Percentiles rank a stretch among this genome's conserved stretches.
These are phyloP conservation scores for Myoxocephalus aenaeus DNA, from an alignment of 2,797 vertebrate genomes.

Conservation along the genomic window DNA sequence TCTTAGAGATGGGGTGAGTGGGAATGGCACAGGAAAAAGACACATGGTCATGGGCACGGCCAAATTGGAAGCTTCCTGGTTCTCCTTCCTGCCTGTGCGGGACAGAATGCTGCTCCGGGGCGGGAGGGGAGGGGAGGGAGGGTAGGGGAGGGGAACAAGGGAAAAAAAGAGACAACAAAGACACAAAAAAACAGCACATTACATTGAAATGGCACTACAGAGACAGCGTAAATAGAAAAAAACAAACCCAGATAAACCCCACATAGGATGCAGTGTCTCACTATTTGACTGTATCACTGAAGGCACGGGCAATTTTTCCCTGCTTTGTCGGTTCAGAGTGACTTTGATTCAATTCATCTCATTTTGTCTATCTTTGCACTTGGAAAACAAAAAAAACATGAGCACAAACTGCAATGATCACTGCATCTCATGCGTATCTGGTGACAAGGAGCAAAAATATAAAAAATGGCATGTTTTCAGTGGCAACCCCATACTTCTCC, in stretches of 20 bases:
- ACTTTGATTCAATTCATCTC: conserved; percentile 73
- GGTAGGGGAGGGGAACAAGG: conserved; percentile 87
- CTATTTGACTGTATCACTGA: conserved; percentile 78
- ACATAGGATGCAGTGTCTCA: conserved; percentile 99
- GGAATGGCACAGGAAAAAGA: conserved; percentile 99
- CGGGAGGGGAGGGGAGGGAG: conserved; percentile 93
- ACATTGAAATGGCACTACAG: conserved; percentile 99
- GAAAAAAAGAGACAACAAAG: conserved; percentile 99
- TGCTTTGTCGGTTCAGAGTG: conserved; percentile 80
- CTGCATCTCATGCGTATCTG: conserved; percentile 99
- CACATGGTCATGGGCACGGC: conserved; percentile 99
- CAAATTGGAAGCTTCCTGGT: conserved; percentile 99
- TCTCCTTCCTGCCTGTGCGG: conserved; percentile 99
- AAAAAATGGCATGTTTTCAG: conserved; percentile 99
- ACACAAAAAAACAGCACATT: conserved; percentile 99
- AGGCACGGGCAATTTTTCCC: conserved; percentile 81
- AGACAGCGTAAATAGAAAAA: conserved; percentile 99
- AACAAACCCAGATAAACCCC: conserved; percentile 97
- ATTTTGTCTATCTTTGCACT: conserved; percentile 71
- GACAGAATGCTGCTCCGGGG: conserved; percentile 99
- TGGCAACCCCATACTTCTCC: conserved; percentile 99
- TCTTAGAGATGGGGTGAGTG: conserved; percentile 99
- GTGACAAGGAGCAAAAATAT: conserved; percentile 99
- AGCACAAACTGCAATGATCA: conserved; percentile 88
- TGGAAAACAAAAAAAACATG: conserved; percentile 79